Evolutionary conservation across 2,113 vertebrate species (phyloP).

Genomic region (Serranochromis macrocephalus): DNA sequence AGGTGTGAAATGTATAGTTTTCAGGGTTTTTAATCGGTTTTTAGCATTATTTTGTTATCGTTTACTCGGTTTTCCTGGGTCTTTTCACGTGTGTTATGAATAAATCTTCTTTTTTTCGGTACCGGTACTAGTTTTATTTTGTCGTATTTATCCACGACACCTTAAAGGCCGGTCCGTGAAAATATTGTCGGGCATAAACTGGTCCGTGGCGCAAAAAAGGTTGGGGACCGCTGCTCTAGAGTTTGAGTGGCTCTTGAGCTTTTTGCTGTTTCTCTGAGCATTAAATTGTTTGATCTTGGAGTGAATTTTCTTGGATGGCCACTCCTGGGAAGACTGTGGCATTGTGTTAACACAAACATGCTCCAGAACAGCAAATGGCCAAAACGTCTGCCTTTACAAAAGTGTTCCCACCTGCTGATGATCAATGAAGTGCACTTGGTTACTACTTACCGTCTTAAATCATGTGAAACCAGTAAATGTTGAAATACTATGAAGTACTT

Average conservation of each 20-base stretch:
- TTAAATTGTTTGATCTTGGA: neutral
- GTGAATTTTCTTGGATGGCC: neutral
- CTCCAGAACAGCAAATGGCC: neutral
- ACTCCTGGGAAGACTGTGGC: neutral
- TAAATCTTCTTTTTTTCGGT: no score
- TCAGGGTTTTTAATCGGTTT: no score
- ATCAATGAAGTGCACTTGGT: neutral
- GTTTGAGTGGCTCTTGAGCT: neutral
- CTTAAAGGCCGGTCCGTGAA: no score
- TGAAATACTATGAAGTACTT: neutral
- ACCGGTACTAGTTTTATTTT: no score
- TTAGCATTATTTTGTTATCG: fast-evolving
- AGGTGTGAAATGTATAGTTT: no score
- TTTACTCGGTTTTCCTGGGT: no score
- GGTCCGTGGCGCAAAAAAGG: no score
- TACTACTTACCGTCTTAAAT: neutral
- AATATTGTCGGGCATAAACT: no score
- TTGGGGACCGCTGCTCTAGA: neutral
- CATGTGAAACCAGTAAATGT: neutral
- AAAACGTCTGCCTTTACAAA: neutral
- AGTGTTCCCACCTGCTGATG: neutral
- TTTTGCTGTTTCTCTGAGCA: neutral
- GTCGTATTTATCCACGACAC: no score
- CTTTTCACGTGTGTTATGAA: no score
- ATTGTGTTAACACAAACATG: neutral